These are phyloP conservation scores for Tachuris rubrigastra DNA, from an alignment of 2,113 vertebrate genomes.

Conservation along the genomic window DNA sequence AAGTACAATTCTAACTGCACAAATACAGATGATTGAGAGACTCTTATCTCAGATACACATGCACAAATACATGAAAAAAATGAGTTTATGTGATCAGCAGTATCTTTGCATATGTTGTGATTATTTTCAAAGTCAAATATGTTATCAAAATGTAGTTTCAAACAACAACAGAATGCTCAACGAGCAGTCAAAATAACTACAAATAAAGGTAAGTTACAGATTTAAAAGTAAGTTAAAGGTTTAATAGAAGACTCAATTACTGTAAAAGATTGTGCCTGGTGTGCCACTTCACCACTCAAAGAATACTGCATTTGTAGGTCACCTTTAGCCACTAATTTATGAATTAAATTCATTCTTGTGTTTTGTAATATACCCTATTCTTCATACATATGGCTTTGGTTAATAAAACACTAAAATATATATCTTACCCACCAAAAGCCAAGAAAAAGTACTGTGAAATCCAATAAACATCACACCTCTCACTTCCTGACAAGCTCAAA, in stretches of 20 bases:
- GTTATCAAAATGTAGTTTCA: neutral
- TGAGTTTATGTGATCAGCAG: neutral
- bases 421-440: neutral
- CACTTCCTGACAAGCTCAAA: neutral
- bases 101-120: neutral
- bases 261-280: neutral
- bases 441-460: neutral
- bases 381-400: neutral
- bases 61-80: neutral
- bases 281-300: neutral
- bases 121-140: neutral
- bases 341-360: neutral
- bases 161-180: neutral
- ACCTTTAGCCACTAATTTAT: neutral
- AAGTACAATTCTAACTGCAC: neutral
- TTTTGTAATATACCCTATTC: neutral
- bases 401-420: neutral
- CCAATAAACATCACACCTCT: neutral
- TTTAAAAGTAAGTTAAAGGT: neutral
- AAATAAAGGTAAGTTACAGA: neutral
- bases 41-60: neutral
- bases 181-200: neutral
- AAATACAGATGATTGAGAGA: neutral
- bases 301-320: neutral
- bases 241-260: neutral